phyloP scores from a whole-genome alignment of 2,113 vertebrate species.

The Sprattus sprattus region DNA sequence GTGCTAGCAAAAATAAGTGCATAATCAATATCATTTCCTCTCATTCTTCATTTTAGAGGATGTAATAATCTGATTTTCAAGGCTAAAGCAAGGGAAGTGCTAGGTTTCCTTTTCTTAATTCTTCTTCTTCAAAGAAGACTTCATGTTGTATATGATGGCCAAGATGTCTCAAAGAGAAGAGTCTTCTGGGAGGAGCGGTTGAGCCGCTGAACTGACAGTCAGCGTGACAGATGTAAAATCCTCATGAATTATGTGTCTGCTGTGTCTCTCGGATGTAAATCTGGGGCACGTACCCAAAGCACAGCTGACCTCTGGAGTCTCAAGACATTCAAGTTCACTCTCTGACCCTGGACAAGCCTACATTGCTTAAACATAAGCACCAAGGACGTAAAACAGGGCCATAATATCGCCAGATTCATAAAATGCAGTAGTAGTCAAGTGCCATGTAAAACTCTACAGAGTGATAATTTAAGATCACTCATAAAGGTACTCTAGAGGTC shows the following conservation, averaged over 20 bases:
- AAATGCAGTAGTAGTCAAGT: background rate
- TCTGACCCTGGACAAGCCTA: background rate
- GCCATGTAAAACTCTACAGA: background rate
- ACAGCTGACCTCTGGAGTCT: constrained; percentile 34
- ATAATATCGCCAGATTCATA: background rate
- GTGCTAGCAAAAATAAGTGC: background rate
- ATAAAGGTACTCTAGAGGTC: background rate
- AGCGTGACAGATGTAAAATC: constrained; percentile 48
- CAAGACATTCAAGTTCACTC: background rate
- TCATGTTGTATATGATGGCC: background rate
- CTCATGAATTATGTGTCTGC: constrained; percentile 53
- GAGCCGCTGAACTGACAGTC: constrained; percentile 39
- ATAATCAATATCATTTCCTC: background rate
- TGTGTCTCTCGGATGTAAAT: constrained; percentile 61
- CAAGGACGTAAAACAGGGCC: background rate
- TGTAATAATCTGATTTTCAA: background rate
- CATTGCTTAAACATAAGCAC: background rate
- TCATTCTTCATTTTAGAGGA: background rate
- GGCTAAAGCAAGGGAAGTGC: background rate
- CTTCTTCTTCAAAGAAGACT: background rate
- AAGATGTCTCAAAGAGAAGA: constrained; percentile 2
- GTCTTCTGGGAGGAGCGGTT: constrained; percentile 29
- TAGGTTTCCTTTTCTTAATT: background rate
- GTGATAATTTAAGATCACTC: background rate
- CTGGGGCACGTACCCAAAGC: constrained; percentile 49